Conservation (phyloP, 2,113 vertebrate genomes). For the Trinectes maculatus region DNA sequence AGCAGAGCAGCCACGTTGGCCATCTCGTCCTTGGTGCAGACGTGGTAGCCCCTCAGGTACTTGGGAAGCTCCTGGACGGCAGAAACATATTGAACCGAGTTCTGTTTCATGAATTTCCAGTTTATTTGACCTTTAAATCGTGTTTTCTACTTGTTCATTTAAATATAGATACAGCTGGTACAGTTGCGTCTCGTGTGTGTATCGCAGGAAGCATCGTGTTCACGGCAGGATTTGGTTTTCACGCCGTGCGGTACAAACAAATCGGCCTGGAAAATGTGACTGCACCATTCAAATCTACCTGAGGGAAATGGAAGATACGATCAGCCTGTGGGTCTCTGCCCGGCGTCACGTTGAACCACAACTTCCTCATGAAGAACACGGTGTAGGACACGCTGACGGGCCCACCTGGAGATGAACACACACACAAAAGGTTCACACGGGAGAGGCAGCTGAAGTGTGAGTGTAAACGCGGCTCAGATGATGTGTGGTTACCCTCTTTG, state of each 20-base stretch:
- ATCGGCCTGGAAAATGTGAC: constrained; percentile 14
- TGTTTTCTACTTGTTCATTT: background rate
- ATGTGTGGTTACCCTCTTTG: constrained; percentile 85
- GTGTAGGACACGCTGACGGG: constrained; percentile 79
- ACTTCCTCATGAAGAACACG: constrained; percentile 96
- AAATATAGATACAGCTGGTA: too few species aligned
- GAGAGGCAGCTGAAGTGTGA: background rate
- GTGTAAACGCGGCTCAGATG: background rate
- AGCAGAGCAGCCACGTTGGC: constrained; percentile 88
- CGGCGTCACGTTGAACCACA: constrained; percentile 91
- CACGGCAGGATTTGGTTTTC: background rate
- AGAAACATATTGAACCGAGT: background rate
- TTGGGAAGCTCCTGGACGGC: constrained; percentile 90
- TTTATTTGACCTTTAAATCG: constrained; percentile 6
- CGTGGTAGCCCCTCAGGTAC: constrained; percentile 94
- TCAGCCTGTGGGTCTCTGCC: constrained; percentile 92
- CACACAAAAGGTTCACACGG: background rate
- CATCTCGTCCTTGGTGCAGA: constrained; percentile 87
- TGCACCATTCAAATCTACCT: constrained; percentile 81
- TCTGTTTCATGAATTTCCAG: background rate
- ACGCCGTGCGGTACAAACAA: background rate
- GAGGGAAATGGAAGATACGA: constrained; percentile 93
- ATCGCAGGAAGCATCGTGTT: background rate
- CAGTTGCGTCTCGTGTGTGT: background rate
- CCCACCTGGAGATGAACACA: constrained; percentile 66